Conservation (phyloP, 2,797 vertebrate species). For the Novumbra hubbsi region DNA sequence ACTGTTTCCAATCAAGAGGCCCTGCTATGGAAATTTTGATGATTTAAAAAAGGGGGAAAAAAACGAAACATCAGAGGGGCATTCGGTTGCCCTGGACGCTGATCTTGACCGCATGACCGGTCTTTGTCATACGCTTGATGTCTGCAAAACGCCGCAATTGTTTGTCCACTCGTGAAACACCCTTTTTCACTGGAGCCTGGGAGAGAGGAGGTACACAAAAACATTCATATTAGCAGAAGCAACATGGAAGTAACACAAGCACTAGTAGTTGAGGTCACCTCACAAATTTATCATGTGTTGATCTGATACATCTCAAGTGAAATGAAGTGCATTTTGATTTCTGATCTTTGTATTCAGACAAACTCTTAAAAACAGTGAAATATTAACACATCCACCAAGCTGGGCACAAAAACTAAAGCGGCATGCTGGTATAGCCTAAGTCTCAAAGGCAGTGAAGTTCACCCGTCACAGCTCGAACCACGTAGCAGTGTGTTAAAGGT, state of each 20-base stretch:
- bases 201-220: too few relatives aligned
- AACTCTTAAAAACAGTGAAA: not conserved
- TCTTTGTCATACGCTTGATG: slow-evolving; percentile 90
- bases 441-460: not conserved
- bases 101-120: slow-evolving; percentile 95
- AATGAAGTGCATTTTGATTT: not conserved
- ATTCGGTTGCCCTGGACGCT: slow-evolving; percentile 96
- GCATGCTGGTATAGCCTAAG: not conserved
- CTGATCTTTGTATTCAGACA: not conserved
- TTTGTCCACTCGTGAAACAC: slow-evolving; percentile 92
- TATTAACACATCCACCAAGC: not conserved
- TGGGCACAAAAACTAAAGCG: not conserved
- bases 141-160: slow-evolving; percentile 95
- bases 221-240: not conserved
- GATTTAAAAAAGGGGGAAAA: slow-evolving; percentile 24
- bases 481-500: not conserved
- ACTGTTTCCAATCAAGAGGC: too few relatives aligned
- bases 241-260: not conserved
- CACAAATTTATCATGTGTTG: not conserved
- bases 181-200: slow-evolving; percentile 90
- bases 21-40: slow-evolving; percentile 13
- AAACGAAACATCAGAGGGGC: slow-evolving; percentile 88
- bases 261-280: not conserved
- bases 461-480: not conserved
- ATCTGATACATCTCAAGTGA: not conserved